Conservation (phyloP, 2,888 invertebrate species). For the Latrodectus hesperus region DNA sequence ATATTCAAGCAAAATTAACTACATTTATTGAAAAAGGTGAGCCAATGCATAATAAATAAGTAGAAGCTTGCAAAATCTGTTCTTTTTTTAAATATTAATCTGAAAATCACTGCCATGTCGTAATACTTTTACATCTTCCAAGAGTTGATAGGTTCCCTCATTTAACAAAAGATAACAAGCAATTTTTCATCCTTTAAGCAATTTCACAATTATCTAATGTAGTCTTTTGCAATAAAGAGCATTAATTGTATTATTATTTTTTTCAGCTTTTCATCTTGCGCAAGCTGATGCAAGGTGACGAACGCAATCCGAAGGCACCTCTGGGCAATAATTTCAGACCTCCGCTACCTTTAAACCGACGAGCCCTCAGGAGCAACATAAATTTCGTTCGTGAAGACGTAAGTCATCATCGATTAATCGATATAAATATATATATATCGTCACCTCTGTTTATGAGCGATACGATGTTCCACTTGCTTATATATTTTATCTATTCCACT, state of each 20-base stretch:
- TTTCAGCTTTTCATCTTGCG: constrained; percentile 86
- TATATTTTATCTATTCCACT: constrained; percentile 33
- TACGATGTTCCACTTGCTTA: constrained; percentile 36
- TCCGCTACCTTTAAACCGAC: constrained; percentile 92
- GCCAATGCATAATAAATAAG: no score
- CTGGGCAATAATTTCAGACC: constrained; percentile 96
- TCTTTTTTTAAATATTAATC: no score
- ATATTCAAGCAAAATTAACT: no score
- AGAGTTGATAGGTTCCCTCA: no score
- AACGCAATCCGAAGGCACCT: constrained; percentile 89
- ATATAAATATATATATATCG: constrained; percentile 34
- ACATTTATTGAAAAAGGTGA: no score
- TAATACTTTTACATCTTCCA: no score
- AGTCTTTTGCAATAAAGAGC: no score
- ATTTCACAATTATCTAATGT: no score
- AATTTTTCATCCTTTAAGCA: no score
- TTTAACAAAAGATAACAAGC: no score
- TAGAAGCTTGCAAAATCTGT: no score
- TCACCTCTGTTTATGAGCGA: constrained; percentile 55
- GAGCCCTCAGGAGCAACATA: constrained; percentile 96
- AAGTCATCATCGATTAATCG: constrained; percentile 64
- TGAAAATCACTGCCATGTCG: no score
- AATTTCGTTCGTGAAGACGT: constrained; percentile 81
- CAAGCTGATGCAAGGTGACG: constrained; percentile 91
- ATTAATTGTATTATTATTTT: constrained; percentile 1